These are phyloP conservation scores for Mythimna ferrago DNA, from an alignment of 2,888 invertebrate genomes.

Conservation along the genomic window DNA sequence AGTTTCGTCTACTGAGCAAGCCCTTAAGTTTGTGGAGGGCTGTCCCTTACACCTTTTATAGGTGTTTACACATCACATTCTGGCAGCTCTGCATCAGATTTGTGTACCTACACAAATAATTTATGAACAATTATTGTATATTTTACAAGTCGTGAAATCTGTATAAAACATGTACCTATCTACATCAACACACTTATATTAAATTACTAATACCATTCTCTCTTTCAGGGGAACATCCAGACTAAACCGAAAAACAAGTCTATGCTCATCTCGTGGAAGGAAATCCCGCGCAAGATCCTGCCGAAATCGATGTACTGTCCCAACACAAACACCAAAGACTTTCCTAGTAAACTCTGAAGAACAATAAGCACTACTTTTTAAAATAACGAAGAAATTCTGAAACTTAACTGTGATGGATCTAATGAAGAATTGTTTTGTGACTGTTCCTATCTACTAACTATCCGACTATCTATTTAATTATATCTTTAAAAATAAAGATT, in stretches of 20 bases:
- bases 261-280: slow-evolving; percentile 79
- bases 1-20: too few relatives aligned
- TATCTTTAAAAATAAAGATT: slow-evolving; percentile 39
- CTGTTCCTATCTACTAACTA: slow-evolving; percentile 11
- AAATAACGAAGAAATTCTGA: slow-evolving; percentile 4
- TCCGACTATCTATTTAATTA: neutral
- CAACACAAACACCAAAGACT: slow-evolving; percentile 71
- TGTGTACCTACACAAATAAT: neutral
- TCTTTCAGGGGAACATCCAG: slow-evolving; percentile 72
- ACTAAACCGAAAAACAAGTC: slow-evolving; percentile 74
- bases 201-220: slow-evolving; percentile 21
- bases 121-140: too few relatives aligned
- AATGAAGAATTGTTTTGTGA: slow-evolving; percentile 15
- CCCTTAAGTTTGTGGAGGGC: too few relatives aligned
- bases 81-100: too few relatives aligned
- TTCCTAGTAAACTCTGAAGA: slow-evolving; percentile 68
- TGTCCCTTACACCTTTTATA: too few relatives aligned
- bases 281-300: slow-evolving; percentile 79
- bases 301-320: slow-evolving; percentile 78
- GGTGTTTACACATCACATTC: too few relatives aligned
- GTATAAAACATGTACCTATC: too few relatives aligned
- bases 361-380: neutral
- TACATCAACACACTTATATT: neutral
- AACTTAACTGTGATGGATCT: slow-evolving; percentile 32
- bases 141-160: too few relatives aligned